phyloP scores from a whole-genome alignment of 2,113 vertebrate species.

The Cnemophilus loriae region DNA sequence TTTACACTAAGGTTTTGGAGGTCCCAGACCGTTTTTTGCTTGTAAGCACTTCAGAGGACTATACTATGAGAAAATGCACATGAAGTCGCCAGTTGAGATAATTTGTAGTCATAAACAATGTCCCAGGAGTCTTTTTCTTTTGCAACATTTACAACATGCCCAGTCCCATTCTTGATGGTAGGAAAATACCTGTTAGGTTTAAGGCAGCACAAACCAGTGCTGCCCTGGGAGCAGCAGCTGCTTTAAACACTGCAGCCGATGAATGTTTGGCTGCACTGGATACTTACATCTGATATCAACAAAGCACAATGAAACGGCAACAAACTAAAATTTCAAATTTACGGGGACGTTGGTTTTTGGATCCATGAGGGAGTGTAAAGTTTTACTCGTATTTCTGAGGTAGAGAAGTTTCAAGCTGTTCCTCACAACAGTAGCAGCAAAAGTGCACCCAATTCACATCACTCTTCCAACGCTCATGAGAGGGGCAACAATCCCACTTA shows the following conservation, averaged over 20 bases:
- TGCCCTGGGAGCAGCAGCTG: background rate
- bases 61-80: background rate
- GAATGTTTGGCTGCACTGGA: background rate
- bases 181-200: background rate
- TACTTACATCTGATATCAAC: background rate
- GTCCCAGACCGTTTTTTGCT: background rate
- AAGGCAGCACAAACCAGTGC: background rate
- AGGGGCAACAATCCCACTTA: background rate
- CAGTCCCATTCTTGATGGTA: background rate
- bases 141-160: background rate
- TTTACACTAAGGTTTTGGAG: background rate
- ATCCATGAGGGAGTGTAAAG: background rate
- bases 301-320: background rate
- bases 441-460: fast-evolving
- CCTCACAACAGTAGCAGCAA: background rate
- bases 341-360: background rate
- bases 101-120: background rate
- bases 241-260: background rate
- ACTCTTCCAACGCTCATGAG: fast-evolving
- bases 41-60: background rate
- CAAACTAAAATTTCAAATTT: background rate
- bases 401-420: background rate
- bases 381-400: background rate
- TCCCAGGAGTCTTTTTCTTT: background rate
- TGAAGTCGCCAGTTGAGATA: background rate